Base-by-base conservation (phyloP, 1,140 invertebrate species). In the Phymorhynchus buccinoides region DNA sequence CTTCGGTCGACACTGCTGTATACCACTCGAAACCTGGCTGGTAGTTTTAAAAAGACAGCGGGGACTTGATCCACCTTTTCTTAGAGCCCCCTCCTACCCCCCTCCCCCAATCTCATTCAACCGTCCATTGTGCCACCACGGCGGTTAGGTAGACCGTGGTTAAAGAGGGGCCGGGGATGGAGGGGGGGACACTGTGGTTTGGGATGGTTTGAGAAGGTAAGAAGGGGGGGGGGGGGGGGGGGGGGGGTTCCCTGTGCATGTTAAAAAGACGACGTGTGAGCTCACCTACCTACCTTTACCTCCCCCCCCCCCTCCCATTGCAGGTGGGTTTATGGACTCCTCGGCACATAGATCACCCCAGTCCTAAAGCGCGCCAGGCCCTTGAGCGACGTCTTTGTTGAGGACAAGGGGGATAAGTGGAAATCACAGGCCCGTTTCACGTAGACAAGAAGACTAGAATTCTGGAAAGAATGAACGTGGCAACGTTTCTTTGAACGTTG, bases 251-350 rank as follows among this genome's bases (percentile, higher is more conserved):
- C 35, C 73, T 37, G 42, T 75, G 73, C 73, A 75, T 75, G 73
- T 27, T 75, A 75, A 75, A 41, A 39, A 75, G 16, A 12, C 27
- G 1, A 37, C 35, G 73, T 41, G 73, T 27, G 32, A 75, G 35
- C 68, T 18, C 44, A 48, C 44, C 44, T 9, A 18, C 44, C 44
- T 18, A 48, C 44, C 44, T 18, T 48, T 18, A 9, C 44, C 18
- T 18, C 6, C 44, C 18, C 44, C 6, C 44, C 6, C 6, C 22
- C 56, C 22, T 3, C 35, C 73, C 37, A 41, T 75, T 41, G 32
- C 73, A 39, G 35, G 73, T 75, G 32, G 37, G 22, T 75, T 75
- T 75, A 41, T 75, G 73, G 73, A 75, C 73, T 75, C 35, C 7
- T 7, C 37, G 32, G 73, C 73, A 41, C 73, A 41, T 75, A 75